These are phyloP conservation scores for Stercorarius parasiticus DNA, from an alignment of 2,113 vertebrate genomes.

Conservation along the genomic window DNA sequence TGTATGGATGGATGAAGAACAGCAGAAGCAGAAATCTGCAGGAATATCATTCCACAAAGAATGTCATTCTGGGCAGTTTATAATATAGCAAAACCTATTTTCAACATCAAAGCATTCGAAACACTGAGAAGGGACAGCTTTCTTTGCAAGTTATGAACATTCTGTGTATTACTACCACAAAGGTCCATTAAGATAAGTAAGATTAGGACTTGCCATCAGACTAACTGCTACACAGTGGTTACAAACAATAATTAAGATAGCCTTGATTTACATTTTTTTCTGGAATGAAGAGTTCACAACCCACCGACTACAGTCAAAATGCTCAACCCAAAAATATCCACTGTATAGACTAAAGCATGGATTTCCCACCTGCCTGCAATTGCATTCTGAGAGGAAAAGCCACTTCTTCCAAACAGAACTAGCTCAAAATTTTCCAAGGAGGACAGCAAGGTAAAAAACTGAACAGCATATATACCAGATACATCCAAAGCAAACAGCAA, in stretches of 20 bases:
- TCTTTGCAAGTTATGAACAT: neutral
- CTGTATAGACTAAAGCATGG: neutral
- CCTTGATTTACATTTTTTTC: neutral
- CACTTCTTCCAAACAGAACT: neutral
- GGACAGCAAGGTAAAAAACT: neutral
- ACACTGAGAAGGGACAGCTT: neutral
- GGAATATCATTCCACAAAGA: neutral
- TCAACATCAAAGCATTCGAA: neutral
- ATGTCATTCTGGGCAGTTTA: neutral
- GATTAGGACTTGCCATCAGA: neutral
- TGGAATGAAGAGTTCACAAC: neutral
- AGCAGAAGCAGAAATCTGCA: neutral
- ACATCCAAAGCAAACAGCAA: neutral
- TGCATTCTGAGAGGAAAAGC: neutral
- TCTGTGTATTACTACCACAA: neutral
- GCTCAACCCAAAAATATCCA: neutral
- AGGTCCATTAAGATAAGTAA: neutral
- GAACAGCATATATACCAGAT: neutral
- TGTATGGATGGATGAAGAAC: neutral
- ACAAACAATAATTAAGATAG: neutral
- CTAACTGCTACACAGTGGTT: accelerated
- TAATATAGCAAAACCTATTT: neutral
- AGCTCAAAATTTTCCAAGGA: neutral
- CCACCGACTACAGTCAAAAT: neutral
- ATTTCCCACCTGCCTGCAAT: neutral